phyloP scores from a whole-genome alignment of 2,113 vertebrate genomes.

The Silurus asotus region DNA sequence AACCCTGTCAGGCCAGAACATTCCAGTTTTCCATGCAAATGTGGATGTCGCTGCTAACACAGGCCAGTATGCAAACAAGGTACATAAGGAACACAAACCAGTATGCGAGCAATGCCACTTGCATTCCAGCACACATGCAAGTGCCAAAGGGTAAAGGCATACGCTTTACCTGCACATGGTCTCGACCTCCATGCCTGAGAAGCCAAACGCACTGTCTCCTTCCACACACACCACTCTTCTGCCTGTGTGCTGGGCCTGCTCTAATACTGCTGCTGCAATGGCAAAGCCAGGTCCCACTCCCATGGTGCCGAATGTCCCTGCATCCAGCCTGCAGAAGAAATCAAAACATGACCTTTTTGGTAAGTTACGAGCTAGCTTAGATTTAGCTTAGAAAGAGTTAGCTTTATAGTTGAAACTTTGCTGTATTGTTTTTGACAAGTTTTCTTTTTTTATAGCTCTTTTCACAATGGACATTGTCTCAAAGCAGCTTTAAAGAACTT shows the following conservation, averaged over 20 bases:
- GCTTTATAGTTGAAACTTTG: not conserved
- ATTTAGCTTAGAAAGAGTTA: not conserved
- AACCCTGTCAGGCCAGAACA: not conserved
- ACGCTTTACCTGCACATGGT: slow-evolving; percentile 89
- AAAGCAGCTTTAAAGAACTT: too few relatives aligned
- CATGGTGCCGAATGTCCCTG: slow-evolving; percentile 97
- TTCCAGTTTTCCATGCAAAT: not conserved
- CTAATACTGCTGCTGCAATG: slow-evolving; percentile 85
- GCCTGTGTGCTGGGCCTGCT: slow-evolving; percentile 68
- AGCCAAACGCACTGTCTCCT: slow-evolving; percentile 96
- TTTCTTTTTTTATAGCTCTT: too few relatives aligned
- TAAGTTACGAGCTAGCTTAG: not conserved
- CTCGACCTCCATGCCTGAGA: slow-evolving; percentile 97
- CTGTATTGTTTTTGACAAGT: not conserved
- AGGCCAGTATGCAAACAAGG: not conserved
- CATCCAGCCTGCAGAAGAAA: slow-evolving; percentile 81
- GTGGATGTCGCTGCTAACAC: not conserved
- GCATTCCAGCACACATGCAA: not conserved
- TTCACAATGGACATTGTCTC: too few relatives aligned
- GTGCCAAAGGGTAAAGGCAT: not conserved
- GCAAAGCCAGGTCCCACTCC: slow-evolving; percentile 94
- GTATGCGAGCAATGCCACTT: not conserved
- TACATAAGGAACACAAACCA: not conserved
- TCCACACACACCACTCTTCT: slow-evolving; percentile 86
- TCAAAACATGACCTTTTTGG: not conserved